phyloP scores from a whole-genome alignment of 1,140 invertebrate genomes.

The Megalonaias nervosa region DNA sequence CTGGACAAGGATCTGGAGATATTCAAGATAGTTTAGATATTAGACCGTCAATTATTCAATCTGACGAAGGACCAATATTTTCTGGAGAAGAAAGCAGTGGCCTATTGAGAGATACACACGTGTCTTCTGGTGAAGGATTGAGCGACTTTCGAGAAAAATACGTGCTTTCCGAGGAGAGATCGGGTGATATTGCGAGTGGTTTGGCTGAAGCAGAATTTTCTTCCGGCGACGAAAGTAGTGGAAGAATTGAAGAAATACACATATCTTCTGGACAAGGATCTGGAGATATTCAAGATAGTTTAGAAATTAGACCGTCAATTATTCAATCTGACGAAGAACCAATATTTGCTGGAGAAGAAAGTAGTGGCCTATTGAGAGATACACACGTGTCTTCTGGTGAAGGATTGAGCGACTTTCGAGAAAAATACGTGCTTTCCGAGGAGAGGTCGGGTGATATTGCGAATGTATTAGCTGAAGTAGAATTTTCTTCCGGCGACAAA shows the following conservation, averaged over 20 bases:
- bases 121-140: too few species aligned
- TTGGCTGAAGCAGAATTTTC: slow-evolving; percentile 1
- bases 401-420: background rate
- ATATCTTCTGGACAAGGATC: slow-evolving; percentile 2
- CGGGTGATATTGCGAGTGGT: background rate
- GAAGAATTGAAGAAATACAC: background rate
- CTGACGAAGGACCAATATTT: too few species aligned
- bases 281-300: background rate
- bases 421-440: background rate
- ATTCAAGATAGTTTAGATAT: too few species aligned
- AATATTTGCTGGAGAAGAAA: too few species aligned
- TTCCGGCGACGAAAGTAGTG: background rate
- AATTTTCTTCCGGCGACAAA: background rate
- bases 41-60: too few species aligned
- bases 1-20: too few species aligned
- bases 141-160: background rate
- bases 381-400: too few species aligned
- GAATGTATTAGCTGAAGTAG: background rate
- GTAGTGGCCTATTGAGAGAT: too few species aligned
- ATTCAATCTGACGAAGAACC: too few species aligned
- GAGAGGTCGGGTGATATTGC: background rate
- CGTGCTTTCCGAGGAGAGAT: background rate
- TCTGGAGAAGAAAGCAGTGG: too few species aligned
- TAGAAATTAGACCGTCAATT: background rate
- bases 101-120: too few species aligned